A percentile compares a stretch with the other conserved stretches of the same genome.
Evolutionary conservation across 2,888 invertebrate genomes (phyloP).

Genomic region (Conomelus anceps): DNA sequence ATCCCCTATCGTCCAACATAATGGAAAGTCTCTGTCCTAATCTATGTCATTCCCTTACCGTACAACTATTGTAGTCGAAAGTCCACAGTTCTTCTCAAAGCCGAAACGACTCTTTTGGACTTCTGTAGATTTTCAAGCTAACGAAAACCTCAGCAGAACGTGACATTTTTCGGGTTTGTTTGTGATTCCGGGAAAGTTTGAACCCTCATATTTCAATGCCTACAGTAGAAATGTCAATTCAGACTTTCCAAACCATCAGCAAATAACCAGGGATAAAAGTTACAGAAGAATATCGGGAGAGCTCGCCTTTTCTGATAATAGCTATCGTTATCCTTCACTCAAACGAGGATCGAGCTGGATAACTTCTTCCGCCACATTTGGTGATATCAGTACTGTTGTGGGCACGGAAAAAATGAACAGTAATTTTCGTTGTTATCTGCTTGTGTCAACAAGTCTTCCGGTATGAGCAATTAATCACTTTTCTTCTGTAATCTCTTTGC

Average conservation of each 20-base stretch:
- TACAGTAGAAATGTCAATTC: background rate
- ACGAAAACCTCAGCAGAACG: background rate
- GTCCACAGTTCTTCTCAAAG: background rate
- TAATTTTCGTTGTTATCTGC: too few relatives aligned
- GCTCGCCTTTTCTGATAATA: background rate
- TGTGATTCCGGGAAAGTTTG: background rate
- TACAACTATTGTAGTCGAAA: background rate
- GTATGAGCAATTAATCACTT: too few relatives aligned
- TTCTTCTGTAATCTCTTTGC: too few relatives aligned
- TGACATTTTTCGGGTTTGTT: background rate
- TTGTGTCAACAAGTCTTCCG: too few relatives aligned
- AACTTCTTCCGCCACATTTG: background rate
- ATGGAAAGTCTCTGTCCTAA: background rate
- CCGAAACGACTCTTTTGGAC: background rate
- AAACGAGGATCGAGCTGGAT: background rate
- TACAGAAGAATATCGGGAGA: background rate
- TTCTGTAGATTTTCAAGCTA: background rate
- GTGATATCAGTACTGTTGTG: background rate
- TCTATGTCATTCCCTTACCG: background rate
- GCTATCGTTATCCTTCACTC: background rate
- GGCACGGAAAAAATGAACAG: too few relatives aligned
- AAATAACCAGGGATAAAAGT: background rate
- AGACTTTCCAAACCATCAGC: background rate
- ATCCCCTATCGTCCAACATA: background rate
- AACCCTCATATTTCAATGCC: background rate